Base-by-base conservation (phyloP, 1,140 invertebrate species). In the Frieseomelitta varia region DNA sequence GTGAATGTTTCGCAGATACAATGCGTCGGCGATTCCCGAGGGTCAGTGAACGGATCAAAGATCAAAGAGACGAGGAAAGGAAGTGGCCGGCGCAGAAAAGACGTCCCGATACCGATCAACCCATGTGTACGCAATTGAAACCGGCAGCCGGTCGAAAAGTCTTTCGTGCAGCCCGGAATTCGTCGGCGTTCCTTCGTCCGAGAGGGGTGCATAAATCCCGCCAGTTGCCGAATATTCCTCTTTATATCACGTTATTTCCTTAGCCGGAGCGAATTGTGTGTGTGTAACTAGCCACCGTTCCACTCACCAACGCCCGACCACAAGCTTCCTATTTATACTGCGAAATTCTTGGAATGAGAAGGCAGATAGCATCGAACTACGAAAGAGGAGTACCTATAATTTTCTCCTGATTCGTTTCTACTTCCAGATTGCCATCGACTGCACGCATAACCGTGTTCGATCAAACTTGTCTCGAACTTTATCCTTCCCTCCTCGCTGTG, bases 381-480 rank as follows among this genome's bases (percentile, higher is more conserved):
- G 83, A 89, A 91, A 91, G 76, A 90, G 86, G 87, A 90, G 76
- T 91, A 87, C 85, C 87, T 85, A 88, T 90, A 90, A 91, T 91
- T 90, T 88, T 78, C 87, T 79, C 21, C 87, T 76, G 86, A 90
- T 90, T 90, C 87, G 80, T 39, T n/a, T 87, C 79, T 73, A 69
- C 81, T 76, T 86, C 58, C 86, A 85, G 63, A 12, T 47, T 73
- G 17, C 67, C 79, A 81, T 72, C 81, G 79, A 73, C 87, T 87
- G 81, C 91, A 91, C 90, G 91, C 91, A 92, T 90, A 90, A 91
- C 90, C 91, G 86, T 90, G 85, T 92, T 91, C 91, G 82, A 92
- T 92, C 90, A 91, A 89, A 53, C 65, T 58, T 71, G 79, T 67
- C 74, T 71, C 88, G 69, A 87, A 82, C 72, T 61, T 67, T 47